phyloP scores from a whole-genome alignment of 2,113 vertebrate species.

The Nanorana parkeri region DNA sequence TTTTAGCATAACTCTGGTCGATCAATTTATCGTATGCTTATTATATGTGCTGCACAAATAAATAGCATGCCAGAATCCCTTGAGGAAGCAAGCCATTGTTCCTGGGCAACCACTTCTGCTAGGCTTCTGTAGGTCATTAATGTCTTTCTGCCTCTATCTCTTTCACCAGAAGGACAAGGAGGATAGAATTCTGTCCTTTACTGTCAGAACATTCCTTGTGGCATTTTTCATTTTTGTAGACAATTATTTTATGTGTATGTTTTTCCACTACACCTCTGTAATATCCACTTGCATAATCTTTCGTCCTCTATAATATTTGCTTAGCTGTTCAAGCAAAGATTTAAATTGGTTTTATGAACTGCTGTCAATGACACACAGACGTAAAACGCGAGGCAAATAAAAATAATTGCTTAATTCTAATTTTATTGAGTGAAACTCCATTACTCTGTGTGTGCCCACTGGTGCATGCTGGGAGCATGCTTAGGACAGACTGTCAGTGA shows the following conservation, averaged over 20 bases:
- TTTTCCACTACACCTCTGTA: constrained; percentile 42
- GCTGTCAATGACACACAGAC: constrained; percentile 32
- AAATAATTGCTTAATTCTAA: constrained; percentile 39
- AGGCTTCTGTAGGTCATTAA: constrained; percentile 46
- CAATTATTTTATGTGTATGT: constrained; percentile 39
- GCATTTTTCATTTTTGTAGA: constrained; percentile 48
- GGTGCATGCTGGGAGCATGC: constrained; percentile 24
- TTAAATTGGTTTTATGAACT: constrained; percentile 42
- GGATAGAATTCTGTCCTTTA: constrained; percentile 20
- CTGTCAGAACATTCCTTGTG: constrained; percentile 46
- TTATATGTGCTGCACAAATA: constrained; percentile 28
- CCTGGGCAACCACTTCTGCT: neutral
- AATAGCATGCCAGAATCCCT: constrained; percentile 29
- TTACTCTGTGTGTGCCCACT: constrained; percentile 14
- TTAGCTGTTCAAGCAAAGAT: constrained; percentile 50
- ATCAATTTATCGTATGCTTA: constrained; percentile 3
- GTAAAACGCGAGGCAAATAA: constrained; percentile 44
- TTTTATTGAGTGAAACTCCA: constrained; percentile 50
- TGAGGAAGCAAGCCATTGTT: constrained; percentile 9
- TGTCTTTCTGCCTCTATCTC: constrained; percentile 30
- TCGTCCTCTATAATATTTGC: constrained; percentile 41
- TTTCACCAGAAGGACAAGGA: constrained; percentile 13
- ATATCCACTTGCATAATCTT: constrained; percentile 26
- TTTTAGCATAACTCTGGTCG: neutral
- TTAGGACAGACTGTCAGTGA: neutral